phyloP scores from a whole-genome alignment of 2,888 invertebrate species.

The Brachynemurus nebulosus region DNA sequence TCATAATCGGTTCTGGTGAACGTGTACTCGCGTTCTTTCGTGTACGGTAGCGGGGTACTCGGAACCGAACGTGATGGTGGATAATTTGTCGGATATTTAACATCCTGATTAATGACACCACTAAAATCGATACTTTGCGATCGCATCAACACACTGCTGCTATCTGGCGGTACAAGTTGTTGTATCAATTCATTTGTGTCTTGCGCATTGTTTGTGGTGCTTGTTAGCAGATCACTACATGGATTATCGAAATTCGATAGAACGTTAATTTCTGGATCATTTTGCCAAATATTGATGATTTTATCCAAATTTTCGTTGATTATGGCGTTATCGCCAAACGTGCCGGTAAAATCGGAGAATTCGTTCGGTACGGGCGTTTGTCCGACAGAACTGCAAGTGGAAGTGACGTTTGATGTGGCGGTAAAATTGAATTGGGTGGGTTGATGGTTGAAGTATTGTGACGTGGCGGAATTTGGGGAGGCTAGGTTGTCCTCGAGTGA shows the following conservation, averaged over 20 bases:
- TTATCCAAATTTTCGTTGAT: conserved; percentile 48
- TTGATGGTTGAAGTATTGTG: conserved; percentile 4
- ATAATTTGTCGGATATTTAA: conserved; percentile 24
- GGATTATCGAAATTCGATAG: neutral
- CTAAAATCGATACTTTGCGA: conserved; percentile 24
- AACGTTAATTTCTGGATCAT: neutral
- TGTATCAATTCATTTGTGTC: neutral
- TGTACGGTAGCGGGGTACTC: conserved; percentile 48
- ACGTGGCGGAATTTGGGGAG: neutral
- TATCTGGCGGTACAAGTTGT: neutral
- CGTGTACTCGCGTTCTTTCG: conserved; percentile 27
- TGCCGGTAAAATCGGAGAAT: conserved; percentile 55
- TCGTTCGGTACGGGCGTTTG: conserved; percentile 58
- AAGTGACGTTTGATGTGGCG: conserved; percentile 18
- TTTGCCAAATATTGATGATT: conserved; percentile 47
- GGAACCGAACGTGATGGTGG: conserved; percentile 52
- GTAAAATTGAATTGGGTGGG: conserved; percentile 21
- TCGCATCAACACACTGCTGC: conserved; percentile 11
- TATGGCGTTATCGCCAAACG: conserved; percentile 40
- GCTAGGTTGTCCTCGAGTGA: conserved; percentile 5
- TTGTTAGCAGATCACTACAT: neutral
- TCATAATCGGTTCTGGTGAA: conserved; percentile 24
- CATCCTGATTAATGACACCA: conserved; percentile 13
- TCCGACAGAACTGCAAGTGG: conserved; percentile 49
- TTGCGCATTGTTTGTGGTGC: neutral